Base-by-base conservation (phyloP, 2,888 invertebrate genomes). In the Clunio marinus region DNA sequence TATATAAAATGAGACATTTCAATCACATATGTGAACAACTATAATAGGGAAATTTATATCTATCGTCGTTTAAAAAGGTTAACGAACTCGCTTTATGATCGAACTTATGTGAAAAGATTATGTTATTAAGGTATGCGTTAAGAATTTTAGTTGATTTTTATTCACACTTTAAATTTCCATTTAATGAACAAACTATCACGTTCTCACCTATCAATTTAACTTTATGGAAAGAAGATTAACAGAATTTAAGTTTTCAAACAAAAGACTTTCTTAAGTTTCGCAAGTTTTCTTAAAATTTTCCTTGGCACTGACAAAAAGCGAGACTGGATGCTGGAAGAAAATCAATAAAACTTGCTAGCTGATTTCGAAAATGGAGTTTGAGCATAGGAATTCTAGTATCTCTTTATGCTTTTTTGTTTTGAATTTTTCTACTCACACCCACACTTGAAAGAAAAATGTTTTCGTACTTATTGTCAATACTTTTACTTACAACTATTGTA, bases 331-430 rank as follows among this genome's bases (percentile, higher is more conserved):
- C 66, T 66, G 66, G 27, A 27, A 66, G 63, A 65, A 66, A 66
- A 66, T 66, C 66, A 66, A 66, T 66, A 66, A 66, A 66, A 32
- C 46, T 66, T 55, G 66, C 32, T 66, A 55, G 66, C 66, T 66
- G 51, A 66, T 55, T 66, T 66, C 66, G 66, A 66, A 66, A 55
- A 66, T 66, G 66, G 66, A 66, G 66, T 66, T 46, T 66, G 51
- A 66, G 55, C 66, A 55, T 66, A 63, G 17, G 15, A 25, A 63
- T 25, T 63, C 63, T 66, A 55, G 51, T 66, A 28, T 66, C 35
- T 5, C 35, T 66, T 66, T 55, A 66, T 66, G 66, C 24, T 66
- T 32, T 15, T n/a, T n/a, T 66, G 24, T 65, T 45, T 37, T 37
- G 28, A 45, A 32, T 65, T 22, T 65, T 24, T 27, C n/a, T 25